Evolutionary conservation across 2,888 invertebrate species (phyloP), one percentile per base, ranked within the genome.

Genomic region (Antheraea yamamai): DNA sequence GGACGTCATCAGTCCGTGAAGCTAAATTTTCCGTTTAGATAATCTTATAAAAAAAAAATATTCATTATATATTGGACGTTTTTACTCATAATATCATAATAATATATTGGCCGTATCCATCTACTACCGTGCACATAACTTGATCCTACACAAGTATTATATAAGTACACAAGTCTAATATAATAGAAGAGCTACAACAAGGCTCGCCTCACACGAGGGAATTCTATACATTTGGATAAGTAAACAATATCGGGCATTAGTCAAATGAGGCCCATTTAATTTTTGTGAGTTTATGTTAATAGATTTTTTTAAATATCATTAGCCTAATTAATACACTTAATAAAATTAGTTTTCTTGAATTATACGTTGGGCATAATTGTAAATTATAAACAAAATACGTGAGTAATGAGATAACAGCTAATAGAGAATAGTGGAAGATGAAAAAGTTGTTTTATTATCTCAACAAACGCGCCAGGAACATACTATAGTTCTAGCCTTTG

Each of bases 191-290:
- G 7, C 26, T 10, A 26, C 3, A 64, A 66, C 30, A 30, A 66
- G 64, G 64, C 64, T 66, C 26, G 30, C 30, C 64, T 16, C 10
- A 66, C 64, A 14, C 64, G 30, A 30, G 64, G 64, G 64, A 66
- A 6, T 66, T 16, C 64, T 30, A 66, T 66, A 66, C 64, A 26
- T 64, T 64, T 26, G 64, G 26, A 26, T 26, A 2, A 30, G 30
- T 30, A 66, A 30, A 66, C 64, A 66, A 16, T 66, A 66, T 16
- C 18, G 30, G 4, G 18, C 30, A 30, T 66, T 66, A 66, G 64
- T 30, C 3, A 66, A 66, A 66, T 66, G 64, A 30, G 30, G 64
- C 64, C 30, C 64, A 66, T 66, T 64, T 66, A 26, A 66, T 30
- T 66, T 30, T 16, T 30, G 30, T 4, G 1, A 26, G 16, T 30